Conservation (phyloP, 2,797 vertebrate genomes). For the Heliangelus exortis region DNA sequence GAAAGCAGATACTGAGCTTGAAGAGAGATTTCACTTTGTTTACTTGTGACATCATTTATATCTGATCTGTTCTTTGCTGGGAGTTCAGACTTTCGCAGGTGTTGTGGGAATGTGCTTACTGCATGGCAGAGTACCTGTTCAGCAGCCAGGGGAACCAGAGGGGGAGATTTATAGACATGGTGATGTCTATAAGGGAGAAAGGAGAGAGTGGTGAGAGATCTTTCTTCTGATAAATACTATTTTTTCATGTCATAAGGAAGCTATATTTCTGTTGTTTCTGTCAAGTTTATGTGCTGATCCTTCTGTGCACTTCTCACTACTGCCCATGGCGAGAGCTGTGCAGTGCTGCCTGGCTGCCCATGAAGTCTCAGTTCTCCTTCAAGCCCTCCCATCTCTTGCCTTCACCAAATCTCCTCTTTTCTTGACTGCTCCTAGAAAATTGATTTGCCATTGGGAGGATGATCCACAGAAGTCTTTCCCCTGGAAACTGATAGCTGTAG, state of each 20-base stretch:
- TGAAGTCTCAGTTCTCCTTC: neutral
- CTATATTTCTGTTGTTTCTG: neutral
- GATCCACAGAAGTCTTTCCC: neutral
- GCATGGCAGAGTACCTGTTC: neutral
- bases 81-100: neutral
- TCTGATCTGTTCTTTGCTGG: neutral
- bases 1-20: neutral
- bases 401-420: neutral
- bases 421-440: neutral
- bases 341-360: neutral
- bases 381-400: neutral
- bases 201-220: neutral
- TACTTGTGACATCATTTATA: neutral
- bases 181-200: neutral
- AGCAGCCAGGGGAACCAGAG: neutral
- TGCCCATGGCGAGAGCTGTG: accelerated
- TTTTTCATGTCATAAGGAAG: neutral
- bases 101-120: neutral
- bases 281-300: neutral
- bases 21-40: neutral
- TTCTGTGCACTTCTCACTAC: neutral
- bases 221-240: neutral
- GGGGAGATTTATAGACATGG: accelerated
- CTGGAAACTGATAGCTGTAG: neutral
- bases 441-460: neutral